A percentile compares a stretch with the other conserved stretches of the same genome.
Evolutionary conservation across 2,797 vertebrate species (phyloP).

Genomic region (Varecia variegata): DNA sequence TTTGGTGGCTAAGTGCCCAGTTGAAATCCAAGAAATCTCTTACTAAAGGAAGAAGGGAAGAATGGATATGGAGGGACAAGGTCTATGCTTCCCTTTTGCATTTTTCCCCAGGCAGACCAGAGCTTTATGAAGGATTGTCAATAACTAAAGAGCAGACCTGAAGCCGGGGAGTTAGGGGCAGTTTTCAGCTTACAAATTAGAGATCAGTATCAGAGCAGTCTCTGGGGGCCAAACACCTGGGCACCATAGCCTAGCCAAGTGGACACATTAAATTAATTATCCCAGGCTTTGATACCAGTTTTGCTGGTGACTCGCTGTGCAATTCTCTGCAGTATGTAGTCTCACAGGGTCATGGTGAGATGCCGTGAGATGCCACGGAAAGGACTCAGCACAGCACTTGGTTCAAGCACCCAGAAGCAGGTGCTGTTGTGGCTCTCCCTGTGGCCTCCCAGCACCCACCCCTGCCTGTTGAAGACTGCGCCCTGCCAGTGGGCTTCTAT

Average conservation of each 20-base stretch:
- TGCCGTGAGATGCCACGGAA: fast-evolving
- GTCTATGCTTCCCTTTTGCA: not conserved
- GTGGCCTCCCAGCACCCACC: not conserved
- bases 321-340: not conserved
- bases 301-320: not conserved
- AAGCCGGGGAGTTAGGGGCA: not conserved
- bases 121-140: not conserved
- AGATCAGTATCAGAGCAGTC: not conserved
- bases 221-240: not conserved
- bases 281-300: not conserved
- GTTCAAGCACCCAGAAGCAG: not conserved
- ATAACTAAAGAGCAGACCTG: not conserved
- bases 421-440: too few species aligned
- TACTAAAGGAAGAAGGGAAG: not conserved
- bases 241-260: not conserved
- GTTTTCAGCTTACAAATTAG: not conserved
- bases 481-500: not conserved
- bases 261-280: not conserved
- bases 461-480: not conserved
- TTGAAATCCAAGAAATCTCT: not conserved
- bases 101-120: not conserved
- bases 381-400: not conserved
- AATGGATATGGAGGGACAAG: not conserved
- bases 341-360: not conserved
- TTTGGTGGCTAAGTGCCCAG: not conserved